These are phyloP conservation scores for Anolis sagrei DNA, from an alignment of 2,113 vertebrate species.

Conservation along the genomic window DNA sequence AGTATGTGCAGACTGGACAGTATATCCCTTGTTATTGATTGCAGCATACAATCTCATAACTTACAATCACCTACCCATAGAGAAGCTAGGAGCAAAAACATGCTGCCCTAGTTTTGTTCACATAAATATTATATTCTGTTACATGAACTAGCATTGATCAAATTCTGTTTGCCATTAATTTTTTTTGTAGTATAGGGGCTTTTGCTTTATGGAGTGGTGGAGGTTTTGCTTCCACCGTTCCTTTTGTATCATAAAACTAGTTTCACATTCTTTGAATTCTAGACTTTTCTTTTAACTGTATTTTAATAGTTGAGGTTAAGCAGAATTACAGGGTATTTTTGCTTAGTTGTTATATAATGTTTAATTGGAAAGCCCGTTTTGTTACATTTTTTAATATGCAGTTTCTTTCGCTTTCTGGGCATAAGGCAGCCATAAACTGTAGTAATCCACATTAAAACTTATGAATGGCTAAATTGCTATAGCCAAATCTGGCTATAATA, in stretches of 20 bases:
- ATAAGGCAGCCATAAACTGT: not conserved
- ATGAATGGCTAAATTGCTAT: no score
- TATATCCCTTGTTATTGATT: not conserved
- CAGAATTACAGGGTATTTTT: not conserved
- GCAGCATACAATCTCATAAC: conserved; percentile 28
- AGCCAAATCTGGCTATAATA: no score
- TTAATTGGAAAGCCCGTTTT: not conserved
- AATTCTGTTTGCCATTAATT: not conserved
- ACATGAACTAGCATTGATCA: not conserved
- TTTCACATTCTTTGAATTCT: not conserved
- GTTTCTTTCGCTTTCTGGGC: not conserved
- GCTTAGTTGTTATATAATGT: not conserved
- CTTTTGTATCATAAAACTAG: not conserved
- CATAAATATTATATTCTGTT: conserved; percentile 12
- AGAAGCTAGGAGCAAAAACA: not conserved
- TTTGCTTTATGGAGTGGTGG: not conserved
- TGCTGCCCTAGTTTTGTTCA: not conserved
- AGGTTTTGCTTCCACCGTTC: not conserved
- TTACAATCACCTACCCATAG: conserved; percentile 20
- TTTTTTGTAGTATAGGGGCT: not conserved
- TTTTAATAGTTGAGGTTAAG: not conserved
- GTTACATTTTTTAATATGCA: not conserved
- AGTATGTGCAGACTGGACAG: not conserved
- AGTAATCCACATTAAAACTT: no score
- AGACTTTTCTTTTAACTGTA: not conserved